Base-by-base conservation (phyloP, 1,140 invertebrate species). In the Lethrus apterus region DNA sequence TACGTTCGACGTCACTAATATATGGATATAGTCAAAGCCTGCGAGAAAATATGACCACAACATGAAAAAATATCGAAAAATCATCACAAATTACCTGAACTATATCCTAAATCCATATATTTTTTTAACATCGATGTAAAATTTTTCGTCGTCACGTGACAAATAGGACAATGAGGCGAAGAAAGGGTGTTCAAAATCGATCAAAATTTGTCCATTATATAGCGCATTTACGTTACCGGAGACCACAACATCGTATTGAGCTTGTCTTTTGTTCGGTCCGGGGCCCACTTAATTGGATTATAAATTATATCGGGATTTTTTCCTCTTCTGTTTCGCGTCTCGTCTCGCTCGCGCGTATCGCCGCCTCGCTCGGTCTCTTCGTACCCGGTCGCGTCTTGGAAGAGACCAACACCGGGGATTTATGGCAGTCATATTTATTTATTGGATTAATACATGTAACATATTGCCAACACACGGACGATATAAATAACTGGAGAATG, bases 381-480 rank as follows among this genome's bases (percentile, higher is more conserved):
- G n/a, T n/a, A n/a, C n/a, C n/a, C n/a, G n/a, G n/a, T n/a, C n/a
- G n/a, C n/a, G 31, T 44, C 48, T 46, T 47, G 45, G 49, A 50
- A 45, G 50, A 51, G 56, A 48, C 40, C 44, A 51, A 35, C 52
- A 49, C 55, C 61, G 56, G n/a, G n/a, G n/a, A 66, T 66, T 66
- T 66, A 66, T 66, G 58, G 57, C 59, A 54, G 59, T 62, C 64
- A 62, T 66, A 64, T 66, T 66, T 66, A 66, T 66, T 66, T 66
- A 66, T 66, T 66, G 64, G 64, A 66, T 66, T 66, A 66, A 66
- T 66, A 64, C 64, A 62, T 63, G 64, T 66, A 66, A 64, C 64
- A 63, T 66, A 66, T 64, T 64, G 61, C 59, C 61, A 64, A 66
- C 64, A 66, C 62, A 64, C 59, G 62, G 62, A 54, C 59, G 61